A percentile compares a stretch with the other conserved stretches of the same genome.
These are phyloP conservation scores for Cantharis lateralis DNA, from an alignment of 2,888 invertebrate species.

Conservation along the genomic window DNA sequence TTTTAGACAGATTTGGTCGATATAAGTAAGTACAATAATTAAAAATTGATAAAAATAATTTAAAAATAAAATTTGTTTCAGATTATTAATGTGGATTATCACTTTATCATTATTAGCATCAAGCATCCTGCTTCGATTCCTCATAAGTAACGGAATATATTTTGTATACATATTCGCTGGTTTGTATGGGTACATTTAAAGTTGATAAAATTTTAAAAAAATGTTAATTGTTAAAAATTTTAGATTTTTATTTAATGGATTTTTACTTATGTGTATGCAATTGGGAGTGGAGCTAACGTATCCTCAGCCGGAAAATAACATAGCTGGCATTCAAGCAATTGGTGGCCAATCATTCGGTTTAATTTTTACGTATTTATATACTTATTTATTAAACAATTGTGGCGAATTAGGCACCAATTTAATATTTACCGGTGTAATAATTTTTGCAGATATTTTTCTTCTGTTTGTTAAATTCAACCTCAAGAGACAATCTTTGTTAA, in stretches of 20 bases:
- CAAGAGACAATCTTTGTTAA: not conserved
- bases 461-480: not conserved
- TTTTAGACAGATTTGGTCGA: conserved; percentile 89
- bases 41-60: too few relatives aligned
- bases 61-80: not conserved
- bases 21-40: conserved; percentile 74
- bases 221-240: not conserved
- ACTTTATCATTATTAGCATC: not conserved
- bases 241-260: not conserved
- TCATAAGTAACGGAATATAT: not conserved
- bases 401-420: not conserved
- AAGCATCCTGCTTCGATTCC: not conserved
- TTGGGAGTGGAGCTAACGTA: not conserved
- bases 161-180: conserved; percentile 54
- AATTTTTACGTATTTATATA: not conserved
- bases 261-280: not conserved
- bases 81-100: not conserved
- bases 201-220: not conserved
- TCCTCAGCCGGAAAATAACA: not conserved
- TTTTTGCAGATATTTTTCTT: not conserved
- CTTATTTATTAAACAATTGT: not conserved
- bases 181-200: conserved; percentile 72
- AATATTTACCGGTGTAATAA: not conserved
- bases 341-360: not conserved
- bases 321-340: not conserved